Evolutionary conservation across 2,888 invertebrate genomes (phyloP).

Genomic region (Bedellia somnulentella): DNA sequence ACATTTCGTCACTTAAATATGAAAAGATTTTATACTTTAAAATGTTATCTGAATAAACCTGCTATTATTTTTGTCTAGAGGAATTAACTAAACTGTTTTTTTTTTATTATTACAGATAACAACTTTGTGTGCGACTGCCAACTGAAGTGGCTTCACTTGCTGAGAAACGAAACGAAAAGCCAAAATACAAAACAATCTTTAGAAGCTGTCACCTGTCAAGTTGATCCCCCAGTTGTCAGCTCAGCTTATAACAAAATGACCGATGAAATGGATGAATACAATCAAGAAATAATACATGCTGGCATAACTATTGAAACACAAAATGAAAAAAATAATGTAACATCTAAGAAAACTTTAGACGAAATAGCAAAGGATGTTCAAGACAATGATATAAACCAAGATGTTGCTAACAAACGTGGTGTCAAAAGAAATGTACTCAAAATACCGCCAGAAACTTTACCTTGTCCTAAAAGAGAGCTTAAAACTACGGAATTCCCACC

Average conservation of each 20-base stretch:
- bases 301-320: constrained; percentile 35
- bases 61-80: too few species aligned
- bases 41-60: too few species aligned
- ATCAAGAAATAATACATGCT: constrained; percentile 34
- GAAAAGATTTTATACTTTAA: too few species aligned
- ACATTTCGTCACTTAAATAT: too few species aligned
- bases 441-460: constrained; percentile 39
- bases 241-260: constrained; percentile 50
- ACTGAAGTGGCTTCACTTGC: constrained; percentile 75
- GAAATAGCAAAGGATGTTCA: constrained; percentile 13
- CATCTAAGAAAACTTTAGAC: constrained; percentile 26
- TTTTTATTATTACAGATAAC: constrained; percentile 67
- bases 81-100: too few species aligned
- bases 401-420: constrained; percentile 22
- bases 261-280: constrained; percentile 30
- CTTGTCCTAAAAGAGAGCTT: constrained; percentile 35
- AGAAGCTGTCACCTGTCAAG: constrained; percentile 71
- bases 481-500: constrained; percentile 36
- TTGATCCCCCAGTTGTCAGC: constrained; percentile 56
- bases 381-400: constrained; percentile 17
- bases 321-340: constrained; percentile 31
- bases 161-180: constrained; percentile 76
- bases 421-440: constrained; percentile 38
- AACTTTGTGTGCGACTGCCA: constrained; percentile 83
- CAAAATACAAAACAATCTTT: constrained; percentile 67